Conservation (phyloP, 2,797 vertebrate species). For the Malurus leucopterus region DNA sequence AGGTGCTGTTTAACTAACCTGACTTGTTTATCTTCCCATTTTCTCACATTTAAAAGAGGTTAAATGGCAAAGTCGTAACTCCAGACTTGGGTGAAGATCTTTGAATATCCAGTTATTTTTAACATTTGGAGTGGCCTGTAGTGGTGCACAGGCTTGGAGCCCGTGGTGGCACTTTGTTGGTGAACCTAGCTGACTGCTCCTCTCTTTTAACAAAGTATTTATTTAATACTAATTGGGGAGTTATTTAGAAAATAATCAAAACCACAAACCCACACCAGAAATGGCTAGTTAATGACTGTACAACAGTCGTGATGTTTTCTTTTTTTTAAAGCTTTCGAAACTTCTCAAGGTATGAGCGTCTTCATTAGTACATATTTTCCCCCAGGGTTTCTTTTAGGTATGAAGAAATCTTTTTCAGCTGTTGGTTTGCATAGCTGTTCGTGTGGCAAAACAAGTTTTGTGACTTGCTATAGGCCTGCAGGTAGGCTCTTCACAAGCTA, state of each 20-base stretch:
- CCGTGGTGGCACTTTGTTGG: not conserved
- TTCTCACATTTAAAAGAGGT: not conserved
- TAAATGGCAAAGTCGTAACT: accelerated
- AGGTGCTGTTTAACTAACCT: not conserved
- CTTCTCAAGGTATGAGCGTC: not conserved
- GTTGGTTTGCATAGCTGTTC: not conserved
- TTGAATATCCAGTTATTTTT: not conserved
- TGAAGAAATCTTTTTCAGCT: not conserved
- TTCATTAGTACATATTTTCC: not conserved
- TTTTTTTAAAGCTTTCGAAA: not conserved
- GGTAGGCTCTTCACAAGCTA: not conserved
- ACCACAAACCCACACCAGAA: not conserved
- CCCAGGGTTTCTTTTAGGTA: not conserved
- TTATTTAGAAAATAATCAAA: not conserved
- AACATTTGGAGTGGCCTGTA: accelerated
- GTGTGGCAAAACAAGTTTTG: not conserved
- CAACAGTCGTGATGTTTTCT: not conserved
- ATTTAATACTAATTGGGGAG: not conserved
- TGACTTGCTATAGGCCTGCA: not conserved
- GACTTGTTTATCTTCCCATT: not conserved
- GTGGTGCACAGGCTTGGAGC: accelerated
- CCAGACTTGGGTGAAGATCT: not conserved
- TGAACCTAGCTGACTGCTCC: not conserved
- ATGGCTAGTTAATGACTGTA: not conserved
- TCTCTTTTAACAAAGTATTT: not conserved